Base-by-base conservation (phyloP, 1,140 invertebrate genomes). In the Onthophagus taurus region DNA sequence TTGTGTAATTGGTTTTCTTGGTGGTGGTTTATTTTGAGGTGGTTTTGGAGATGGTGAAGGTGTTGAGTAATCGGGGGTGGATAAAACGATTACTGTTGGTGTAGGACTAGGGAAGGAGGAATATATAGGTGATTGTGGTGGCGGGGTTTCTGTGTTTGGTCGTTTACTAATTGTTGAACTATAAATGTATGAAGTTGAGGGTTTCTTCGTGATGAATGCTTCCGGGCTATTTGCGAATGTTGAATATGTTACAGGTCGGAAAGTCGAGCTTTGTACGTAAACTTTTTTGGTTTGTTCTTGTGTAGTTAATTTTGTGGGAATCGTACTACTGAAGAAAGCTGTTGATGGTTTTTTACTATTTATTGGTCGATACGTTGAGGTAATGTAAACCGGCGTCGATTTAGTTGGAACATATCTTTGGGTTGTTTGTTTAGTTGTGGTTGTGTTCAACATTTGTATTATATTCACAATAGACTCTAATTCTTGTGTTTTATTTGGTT, bases 51-150 rank as follows among this genome's bases (percentile, higher is more conserved):
- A 39, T 13, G 42, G 33, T 12, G 37, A 17, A n/a, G 31, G 21
- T 8, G 50, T 43, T 44, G 45, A 18, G 13, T 51, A 41, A n/a
- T 37, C 35, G 2, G 48, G 49, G 9, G 44, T 31, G 8, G 75
- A 75, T 2, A 85, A 54, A 11, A 84, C 80, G 17, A 85, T 85
- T 0, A 85, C 75, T 0, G 81, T 83, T 5, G 81, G 82, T 6
- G 80, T 78, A 8, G 78, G 78, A 44, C 70, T 75, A 3, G 71
- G 65, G 31, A 44, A 56, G 13, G 39, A 44, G 2, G 55, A 53
- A 21, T 46, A 51, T 19, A 55, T 44, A 13, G 11, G 72, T 72
- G 48, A 65, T 54, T 39, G 44, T 20, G 7, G 38, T 21, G 4
- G 44, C 36, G 9, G 20, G n/a, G 36, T 26, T 36, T 61, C 5